Percentiles rank a stretch among this genome's conserved stretches.
These are phyloP conservation scores for Rutpela maculata DNA, from an alignment of 2,888 invertebrate species.

Conservation along the genomic window DNA sequence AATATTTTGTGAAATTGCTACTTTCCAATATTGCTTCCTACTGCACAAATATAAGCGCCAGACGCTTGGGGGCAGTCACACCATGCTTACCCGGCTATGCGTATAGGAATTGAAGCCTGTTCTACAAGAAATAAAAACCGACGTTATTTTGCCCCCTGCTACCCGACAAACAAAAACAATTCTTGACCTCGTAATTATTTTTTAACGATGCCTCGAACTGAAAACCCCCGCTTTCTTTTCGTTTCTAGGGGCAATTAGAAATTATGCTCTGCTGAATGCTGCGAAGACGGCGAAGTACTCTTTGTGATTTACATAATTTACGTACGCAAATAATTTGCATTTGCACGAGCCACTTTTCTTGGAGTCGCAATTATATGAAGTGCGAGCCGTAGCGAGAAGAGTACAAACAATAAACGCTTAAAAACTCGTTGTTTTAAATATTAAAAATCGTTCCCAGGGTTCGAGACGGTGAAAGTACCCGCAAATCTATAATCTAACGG, in stretches of 20 bases:
- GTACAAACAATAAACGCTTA: constrained; percentile 51
- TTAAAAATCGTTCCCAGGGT: constrained; percentile 47
- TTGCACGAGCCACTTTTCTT: constrained; percentile 54
- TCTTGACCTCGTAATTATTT: constrained; percentile 20
- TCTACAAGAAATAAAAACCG: background rate
- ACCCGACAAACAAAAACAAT: background rate
- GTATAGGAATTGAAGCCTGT: no score
- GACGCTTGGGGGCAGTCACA: no score
- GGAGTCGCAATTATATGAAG: constrained; percentile 53
- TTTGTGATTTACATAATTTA: constrained; percentile 47
- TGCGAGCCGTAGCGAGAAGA: constrained; percentile 51
- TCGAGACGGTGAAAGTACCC: constrained; percentile 53
- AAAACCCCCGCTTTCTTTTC: constrained; percentile 25
- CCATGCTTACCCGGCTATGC: no score
- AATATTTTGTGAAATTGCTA: no score
- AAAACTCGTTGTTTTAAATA: constrained; percentile 39
- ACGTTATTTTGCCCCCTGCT: background rate
- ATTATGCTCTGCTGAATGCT: constrained; percentile 20
- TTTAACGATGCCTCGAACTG: constrained; percentile 27
- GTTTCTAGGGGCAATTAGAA: constrained; percentile 35
- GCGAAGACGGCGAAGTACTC: constrained; percentile 39
- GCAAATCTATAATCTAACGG: constrained; percentile 50
- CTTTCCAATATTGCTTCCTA: no score
- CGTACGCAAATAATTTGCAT: constrained; percentile 50
- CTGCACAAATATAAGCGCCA: no score